A percentile compares a stretch with the other conserved stretches of the same genome.
Evolutionary conservation across 2,888 invertebrate species (phyloP).

Genomic region (Cerastoderma edule): DNA sequence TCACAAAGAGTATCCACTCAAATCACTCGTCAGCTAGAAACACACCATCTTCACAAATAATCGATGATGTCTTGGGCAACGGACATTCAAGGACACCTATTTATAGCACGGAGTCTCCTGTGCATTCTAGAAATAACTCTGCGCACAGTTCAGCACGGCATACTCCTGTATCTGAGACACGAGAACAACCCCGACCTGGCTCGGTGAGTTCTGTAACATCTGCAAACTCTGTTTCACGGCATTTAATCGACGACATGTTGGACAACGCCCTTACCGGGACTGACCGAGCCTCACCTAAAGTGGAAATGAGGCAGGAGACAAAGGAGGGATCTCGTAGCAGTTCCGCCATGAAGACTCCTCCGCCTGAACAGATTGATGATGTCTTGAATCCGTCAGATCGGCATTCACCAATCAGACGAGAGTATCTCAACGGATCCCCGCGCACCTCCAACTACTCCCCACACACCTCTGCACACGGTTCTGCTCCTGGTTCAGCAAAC

Average conservation of each 20-base stretch:
- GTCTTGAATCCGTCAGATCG: constrained; percentile 62
- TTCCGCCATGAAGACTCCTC: constrained; percentile 54
- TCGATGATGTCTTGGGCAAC: constrained; percentile 61
- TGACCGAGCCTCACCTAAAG: constrained; percentile 13
- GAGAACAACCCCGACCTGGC: constrained; percentile 34
- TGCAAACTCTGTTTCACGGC: constrained; percentile 43
- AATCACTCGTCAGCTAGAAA: constrained; percentile 12
- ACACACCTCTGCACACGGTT: constrained; percentile 26
- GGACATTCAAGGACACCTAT: constrained; percentile 55
- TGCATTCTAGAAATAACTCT: constrained; percentile 61
- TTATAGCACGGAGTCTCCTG: constrained; percentile 55
- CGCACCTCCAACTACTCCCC: constrained; percentile 33
- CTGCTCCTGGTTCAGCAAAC: constrained; percentile 25
- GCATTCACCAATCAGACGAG: constrained; percentile 60
- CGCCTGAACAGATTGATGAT: constrained; percentile 57
- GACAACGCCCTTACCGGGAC: constrained; percentile 33
- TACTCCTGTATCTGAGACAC: constrained; percentile 46
- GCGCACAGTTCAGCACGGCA: constrained; percentile 58
- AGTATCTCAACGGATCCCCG: constrained; percentile 51
- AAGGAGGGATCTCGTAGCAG: constrained; percentile 49
- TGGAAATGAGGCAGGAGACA: constrained; percentile 17
- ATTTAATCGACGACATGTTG: constrained; percentile 46
- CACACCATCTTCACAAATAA: constrained; percentile 36
- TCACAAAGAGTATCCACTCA: constrained; percentile 33
- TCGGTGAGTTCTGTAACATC: constrained; percentile 56